Evolutionary conservation across 2,888 invertebrate genomes (phyloP).

Genomic region (Leptodirus hochenwartii): DNA sequence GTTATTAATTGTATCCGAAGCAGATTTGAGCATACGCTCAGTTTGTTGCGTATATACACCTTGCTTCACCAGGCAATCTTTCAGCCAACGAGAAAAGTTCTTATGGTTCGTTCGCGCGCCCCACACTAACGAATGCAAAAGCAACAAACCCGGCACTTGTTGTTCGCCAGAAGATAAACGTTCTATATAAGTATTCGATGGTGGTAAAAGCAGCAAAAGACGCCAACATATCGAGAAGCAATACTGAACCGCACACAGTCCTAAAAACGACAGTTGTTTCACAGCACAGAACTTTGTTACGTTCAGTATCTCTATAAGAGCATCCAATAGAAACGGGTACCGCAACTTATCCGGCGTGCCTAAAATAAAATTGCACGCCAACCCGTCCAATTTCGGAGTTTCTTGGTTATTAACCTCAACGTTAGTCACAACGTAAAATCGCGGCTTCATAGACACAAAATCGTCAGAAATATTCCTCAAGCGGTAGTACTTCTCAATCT

Average conservation of each 20-base stretch:
- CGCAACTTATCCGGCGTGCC: constrained; percentile 83
- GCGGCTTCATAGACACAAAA: constrained; percentile 52
- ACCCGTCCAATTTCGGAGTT: constrained; percentile 79
- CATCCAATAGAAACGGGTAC: constrained; percentile 72
- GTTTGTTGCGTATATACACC: constrained; percentile 72
- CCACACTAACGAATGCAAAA: constrained; percentile 78
- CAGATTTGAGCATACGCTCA: constrained; percentile 51
- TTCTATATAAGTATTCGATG: constrained; percentile 76
- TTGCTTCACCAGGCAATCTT: constrained; percentile 80
- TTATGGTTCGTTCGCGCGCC: constrained; percentile 72
- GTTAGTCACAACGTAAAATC: constrained; percentile 78
- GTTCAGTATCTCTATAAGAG: constrained; percentile 64
- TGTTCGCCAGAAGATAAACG: constrained; percentile 48
- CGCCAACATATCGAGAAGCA: constrained; percentile 78
- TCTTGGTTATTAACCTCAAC: constrained; percentile 60
- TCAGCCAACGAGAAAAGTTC: constrained; percentile 74
- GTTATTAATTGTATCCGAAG: constrained; percentile 49
- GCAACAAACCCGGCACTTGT: constrained; percentile 45
- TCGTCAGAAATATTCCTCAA: constrained; percentile 29
- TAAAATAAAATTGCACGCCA: constrained; percentile 85
- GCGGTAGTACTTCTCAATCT: constrained; percentile 60
- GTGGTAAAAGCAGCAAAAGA: constrained; percentile 69
- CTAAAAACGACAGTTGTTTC: constrained; percentile 14
- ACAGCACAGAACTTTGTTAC: constrained; percentile 42
- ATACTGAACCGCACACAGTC: constrained; percentile 73